Percentiles rank a stretch among this genome's conserved stretches.
These are phyloP conservation scores for Buathra laborator DNA, from an alignment of 2,888 invertebrate species.

Conservation along the genomic window DNA sequence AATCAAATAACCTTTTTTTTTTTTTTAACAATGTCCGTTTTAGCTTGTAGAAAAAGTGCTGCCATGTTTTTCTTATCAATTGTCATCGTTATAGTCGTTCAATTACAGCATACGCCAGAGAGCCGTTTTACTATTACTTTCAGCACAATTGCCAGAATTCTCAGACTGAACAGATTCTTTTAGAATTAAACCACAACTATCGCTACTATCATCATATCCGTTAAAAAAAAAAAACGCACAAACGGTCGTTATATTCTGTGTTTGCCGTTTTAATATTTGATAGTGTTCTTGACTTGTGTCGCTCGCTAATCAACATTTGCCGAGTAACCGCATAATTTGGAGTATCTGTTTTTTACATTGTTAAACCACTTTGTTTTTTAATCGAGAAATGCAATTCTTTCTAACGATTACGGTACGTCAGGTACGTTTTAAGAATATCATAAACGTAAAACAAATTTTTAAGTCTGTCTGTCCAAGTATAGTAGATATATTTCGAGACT, in stretches of 20 bases:
- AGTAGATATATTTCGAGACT: slow-evolving; percentile 8
- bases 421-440: slow-evolving; percentile 44
- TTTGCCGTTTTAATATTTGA: slow-evolving; percentile 38
- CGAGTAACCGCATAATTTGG: not conserved
- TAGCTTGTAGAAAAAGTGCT: slow-evolving; percentile 59
- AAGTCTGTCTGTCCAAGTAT: slow-evolving; percentile 31
- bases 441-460: slow-evolving; percentile 29
- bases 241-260: slow-evolving; percentile 34
- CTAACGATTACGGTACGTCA: slow-evolving; percentile 33
- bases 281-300: not conserved
- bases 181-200: slow-evolving; percentile 1
- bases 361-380: not conserved
- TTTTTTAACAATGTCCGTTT: slow-evolving; percentile 30
- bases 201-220: slow-evolving; percentile 29
- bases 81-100: slow-evolving; percentile 49
- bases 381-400: slow-evolving; percentile 32
- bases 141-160: slow-evolving; percentile 47
- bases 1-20: slow-evolving; percentile 26
- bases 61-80: slow-evolving; percentile 62
- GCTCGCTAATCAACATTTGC: not conserved
- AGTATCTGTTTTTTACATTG: not conserved
- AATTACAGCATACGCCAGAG: slow-evolving; percentile 40
- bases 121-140: slow-evolving; percentile 50
- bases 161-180: slow-evolving; percentile 45
- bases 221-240: slow-evolving; percentile 29